Base-by-base conservation (phyloP, 2,113 vertebrate species). In the Silurus asotus region DNA sequence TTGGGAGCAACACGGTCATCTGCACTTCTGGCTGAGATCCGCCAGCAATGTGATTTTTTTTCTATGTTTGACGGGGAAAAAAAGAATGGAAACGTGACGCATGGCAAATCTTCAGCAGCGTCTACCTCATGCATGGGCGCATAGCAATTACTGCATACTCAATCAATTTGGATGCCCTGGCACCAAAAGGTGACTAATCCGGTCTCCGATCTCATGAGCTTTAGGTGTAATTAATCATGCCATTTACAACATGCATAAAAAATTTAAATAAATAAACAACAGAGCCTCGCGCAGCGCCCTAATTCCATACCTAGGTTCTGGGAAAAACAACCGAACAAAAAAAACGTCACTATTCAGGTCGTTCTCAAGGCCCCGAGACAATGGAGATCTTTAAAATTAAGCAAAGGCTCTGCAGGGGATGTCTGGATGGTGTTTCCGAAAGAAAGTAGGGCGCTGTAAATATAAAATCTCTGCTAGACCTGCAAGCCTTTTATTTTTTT, bases 391-490 rank as follows among this genome's bases (percentile, higher is more conserved):
- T 86, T 83, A 49, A 83, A 86, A 81, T 78, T 59, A 62, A 74
- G 64, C 81, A 10, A 3, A 23, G 64, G 51, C 53, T 70, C 81
- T 53, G 23, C 67, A 81, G 84, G 64, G 74, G 25, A 15, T 72
- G 88, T 86, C 84, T 86, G 62, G 67, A 25, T 20, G 67, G 56
- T 37, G 10, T 86, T 86, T 86, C 65, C 49, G 5, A 48, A 23
- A 82, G 59, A 87, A 88, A 88, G 80, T 88, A 88, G 85, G 85
- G 76, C 88, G 59, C 76, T 81, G 67, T 81, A 81, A 86, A 86
- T 86, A 2, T 84, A 75, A 84, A 74, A 88, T 82, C 61, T 88
- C 59, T 64, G 72, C 75, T 28, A 77, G 53, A 62, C 45, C 58
- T 56, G 55, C 80, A 59, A 59, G 45, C 23, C 49, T 15, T 48